Evolutionary conservation across 2,797 vertebrate species (phyloP), one percentile per base, ranked within the genome.

Genomic region (Diplodus puntazzo): DNA sequence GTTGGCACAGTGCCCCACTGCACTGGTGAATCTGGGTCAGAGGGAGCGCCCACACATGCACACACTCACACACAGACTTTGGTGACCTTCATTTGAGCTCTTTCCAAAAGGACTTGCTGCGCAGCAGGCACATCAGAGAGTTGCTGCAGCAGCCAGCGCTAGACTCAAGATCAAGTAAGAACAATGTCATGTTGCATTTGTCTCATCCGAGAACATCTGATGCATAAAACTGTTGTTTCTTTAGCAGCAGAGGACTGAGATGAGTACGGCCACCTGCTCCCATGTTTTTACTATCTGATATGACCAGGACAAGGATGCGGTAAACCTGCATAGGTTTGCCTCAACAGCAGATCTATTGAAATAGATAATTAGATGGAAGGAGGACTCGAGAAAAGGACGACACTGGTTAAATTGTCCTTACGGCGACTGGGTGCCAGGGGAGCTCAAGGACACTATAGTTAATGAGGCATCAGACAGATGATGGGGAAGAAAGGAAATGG

Each of bases 391-490:
- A 69, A 71, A 81, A 82, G 68, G 60, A 84, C 54, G 5, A 57
- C 43, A 64, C 72, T 73, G 72, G 85, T 85, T 75, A 82, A 86
- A 84, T 82, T 13, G 10, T 55, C 77, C 75, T 79, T 42, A 77
- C 77, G 82, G 78, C 83, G 74, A 78, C 34, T 9, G 53, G 62
- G 82, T 71, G 60, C 83, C 82, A 83, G 69, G 80, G 86, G 84
- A 84, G 77, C 84, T 88, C 84, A 92, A 93, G 91, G 92, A 92
- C 87, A 68, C 81, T 69, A 60, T 74, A 80, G 83, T 88, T 92
- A 93, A 93, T 91, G 88, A 87, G 39, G 80, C 89, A 87, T 86
- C 83, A 85, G 79, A 70, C 63, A 77, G 71, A 84, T 87, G 90
- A 91, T 84, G 75, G 75, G 27, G 69, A 79, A 69, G 75, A 82